A percentile compares a stretch with the other conserved stretches of the same genome.
Conservation (phyloP, 2,797 vertebrate genomes). For the Rhinella marina region DNA sequence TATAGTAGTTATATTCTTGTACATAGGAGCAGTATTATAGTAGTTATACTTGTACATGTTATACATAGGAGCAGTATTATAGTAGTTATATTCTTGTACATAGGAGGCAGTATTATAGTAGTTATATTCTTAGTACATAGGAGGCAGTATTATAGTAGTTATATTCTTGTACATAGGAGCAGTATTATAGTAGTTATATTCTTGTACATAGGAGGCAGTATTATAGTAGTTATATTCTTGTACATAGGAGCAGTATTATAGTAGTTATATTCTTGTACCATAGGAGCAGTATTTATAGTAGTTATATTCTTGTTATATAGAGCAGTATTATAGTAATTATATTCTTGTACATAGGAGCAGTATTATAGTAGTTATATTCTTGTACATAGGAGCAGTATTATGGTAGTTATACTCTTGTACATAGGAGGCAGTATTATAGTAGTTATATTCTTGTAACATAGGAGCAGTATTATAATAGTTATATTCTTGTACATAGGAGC, state of each 20-base stretch:
- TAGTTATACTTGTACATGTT: not conserved
- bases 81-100: too few species aligned
- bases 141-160: too few species aligned
- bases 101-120: too few species aligned
- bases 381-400: not conserved
- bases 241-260: too few species aligned
- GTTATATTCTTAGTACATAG: too few species aligned
- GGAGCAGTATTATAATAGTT: conserved; percentile 7
- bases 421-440: conserved; percentile 6
- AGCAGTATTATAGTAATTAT: not conserved
- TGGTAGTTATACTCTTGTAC: not conserved
- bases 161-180: too few species aligned
- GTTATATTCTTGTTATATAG: not conserved
- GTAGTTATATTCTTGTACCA: too few species aligned
- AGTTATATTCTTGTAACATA: not conserved
- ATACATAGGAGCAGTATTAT: too few species aligned
- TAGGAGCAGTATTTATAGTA: not conserved
- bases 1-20: too few species aligned
- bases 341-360: not conserved
- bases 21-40: not conserved
- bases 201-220: too few species aligned
- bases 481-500: not conserved
- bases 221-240: too few species aligned
- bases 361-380: conserved; percentile 3
- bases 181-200: too few species aligned